phyloP scores from a whole-genome alignment of 2,113 vertebrate genomes.

The Ariopsis seemanni region DNA sequence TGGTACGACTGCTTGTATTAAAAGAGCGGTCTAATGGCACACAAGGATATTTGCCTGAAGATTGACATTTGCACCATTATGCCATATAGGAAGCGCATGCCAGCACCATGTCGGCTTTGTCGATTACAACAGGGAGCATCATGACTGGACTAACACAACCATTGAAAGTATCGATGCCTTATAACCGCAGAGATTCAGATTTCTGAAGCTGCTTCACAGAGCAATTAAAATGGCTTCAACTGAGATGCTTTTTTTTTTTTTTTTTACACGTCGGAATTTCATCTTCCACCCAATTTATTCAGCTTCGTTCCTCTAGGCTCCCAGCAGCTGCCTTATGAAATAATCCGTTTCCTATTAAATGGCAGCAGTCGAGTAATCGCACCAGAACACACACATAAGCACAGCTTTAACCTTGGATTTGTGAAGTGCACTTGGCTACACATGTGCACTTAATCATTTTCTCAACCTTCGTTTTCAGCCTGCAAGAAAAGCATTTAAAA shows the following conservation, averaged over 20 bases:
- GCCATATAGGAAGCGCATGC: background rate
- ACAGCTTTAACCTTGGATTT: conserved; percentile 10
- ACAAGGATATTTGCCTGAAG: background rate
- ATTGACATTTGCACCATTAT: background rate
- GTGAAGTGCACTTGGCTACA: background rate
- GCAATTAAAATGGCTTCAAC: conserved; percentile 27
- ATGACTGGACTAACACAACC: background rate
- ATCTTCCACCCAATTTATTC: background rate
- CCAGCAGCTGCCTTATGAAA: conserved; percentile 8
- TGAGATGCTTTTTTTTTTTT: background rate
- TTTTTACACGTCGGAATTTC: background rate
- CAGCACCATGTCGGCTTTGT: background rate
- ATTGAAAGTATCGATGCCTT: background rate
- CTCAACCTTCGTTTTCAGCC: conserved; percentile 7
- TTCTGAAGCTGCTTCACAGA: background rate
- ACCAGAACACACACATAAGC: background rate
- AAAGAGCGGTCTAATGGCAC: background rate
- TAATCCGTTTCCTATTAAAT: background rate
- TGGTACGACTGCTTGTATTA: background rate
- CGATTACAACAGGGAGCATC: background rate
- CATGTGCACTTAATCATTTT: background rate
- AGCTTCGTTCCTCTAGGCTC: background rate
- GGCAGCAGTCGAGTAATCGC: background rate
- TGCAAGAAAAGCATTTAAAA: background rate
- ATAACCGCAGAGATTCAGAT: background rate